Evolutionary conservation across 2,888 invertebrate species (phyloP).

Genomic region (Reticulitermes lucifugus): DNA sequence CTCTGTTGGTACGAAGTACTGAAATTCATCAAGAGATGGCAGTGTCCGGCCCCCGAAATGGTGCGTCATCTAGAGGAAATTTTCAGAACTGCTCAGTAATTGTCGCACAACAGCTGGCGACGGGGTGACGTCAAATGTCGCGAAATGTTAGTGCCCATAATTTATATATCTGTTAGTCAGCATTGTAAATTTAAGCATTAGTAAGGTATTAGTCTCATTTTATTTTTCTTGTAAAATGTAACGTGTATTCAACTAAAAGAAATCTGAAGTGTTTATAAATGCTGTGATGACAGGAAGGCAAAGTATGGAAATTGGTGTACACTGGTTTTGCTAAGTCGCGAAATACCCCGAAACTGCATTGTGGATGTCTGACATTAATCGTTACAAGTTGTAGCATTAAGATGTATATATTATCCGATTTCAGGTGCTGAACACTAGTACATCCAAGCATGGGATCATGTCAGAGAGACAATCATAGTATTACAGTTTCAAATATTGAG

Average conservation of each 20-base stretch:
- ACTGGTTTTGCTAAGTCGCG: background rate
- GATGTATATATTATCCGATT: background rate
- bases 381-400: background rate
- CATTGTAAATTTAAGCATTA: background rate
- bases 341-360: background rate
- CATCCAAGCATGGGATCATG: conserved; percentile 9
- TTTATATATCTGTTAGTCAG: background rate
- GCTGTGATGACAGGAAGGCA: background rate
- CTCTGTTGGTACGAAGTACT: too few relatives aligned
- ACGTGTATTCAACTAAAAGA: background rate
- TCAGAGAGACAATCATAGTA: conserved; percentile 13
- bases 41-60: background rate
- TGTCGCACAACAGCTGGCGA: background rate
- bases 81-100: background rate
- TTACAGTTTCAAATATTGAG: conserved; percentile 61
- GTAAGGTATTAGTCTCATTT: background rate
- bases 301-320: background rate
- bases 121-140: background rate
- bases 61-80: background rate
- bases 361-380: background rate
- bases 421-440: background rate
- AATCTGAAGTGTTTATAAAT: background rate
- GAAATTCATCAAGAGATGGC: background rate
- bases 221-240: background rate
- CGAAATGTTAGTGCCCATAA: background rate